Evolutionary conservation across 2,888 invertebrate species (phyloP).

Genomic region (Nymphalis polychloros): DNA sequence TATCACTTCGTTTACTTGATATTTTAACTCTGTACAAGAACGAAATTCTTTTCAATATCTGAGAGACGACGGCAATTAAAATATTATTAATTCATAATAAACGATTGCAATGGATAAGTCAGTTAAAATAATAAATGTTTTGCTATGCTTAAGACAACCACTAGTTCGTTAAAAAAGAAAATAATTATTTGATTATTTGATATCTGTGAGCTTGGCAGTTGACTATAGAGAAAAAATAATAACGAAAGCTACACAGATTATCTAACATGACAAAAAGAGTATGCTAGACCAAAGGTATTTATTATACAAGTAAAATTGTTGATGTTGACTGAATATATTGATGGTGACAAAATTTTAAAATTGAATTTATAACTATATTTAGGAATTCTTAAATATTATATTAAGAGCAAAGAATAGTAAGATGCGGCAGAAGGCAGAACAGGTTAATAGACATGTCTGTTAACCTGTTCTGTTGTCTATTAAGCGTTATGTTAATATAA

Average conservation of each 20-base stretch:
- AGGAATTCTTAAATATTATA: no score
- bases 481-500: no score
- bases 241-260: not conserved
- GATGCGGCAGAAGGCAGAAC: no score
- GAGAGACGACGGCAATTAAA: not conserved
- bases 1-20: not conserved
- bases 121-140: conserved; percentile 4
- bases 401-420: no score
- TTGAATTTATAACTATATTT: no score
- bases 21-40: not conserved
- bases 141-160: not conserved
- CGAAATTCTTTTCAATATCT: not conserved
- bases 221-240: conserved; percentile 1
- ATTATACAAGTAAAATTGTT: no score
- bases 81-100: not conserved
- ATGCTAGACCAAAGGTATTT: no score
- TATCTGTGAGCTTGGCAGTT: conserved; percentile 16
- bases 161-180: conserved; percentile 18
- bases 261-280: no score
- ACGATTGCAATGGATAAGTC: not conserved
- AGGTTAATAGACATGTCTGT: no score
- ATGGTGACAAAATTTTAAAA: no score
- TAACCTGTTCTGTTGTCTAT: no score
- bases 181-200: conserved; percentile 12
- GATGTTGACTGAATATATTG: no score